phyloP scores from a whole-genome alignment of 37 sponge, comb jelly and placozoan species.

The Agelas oroides region DNA sequence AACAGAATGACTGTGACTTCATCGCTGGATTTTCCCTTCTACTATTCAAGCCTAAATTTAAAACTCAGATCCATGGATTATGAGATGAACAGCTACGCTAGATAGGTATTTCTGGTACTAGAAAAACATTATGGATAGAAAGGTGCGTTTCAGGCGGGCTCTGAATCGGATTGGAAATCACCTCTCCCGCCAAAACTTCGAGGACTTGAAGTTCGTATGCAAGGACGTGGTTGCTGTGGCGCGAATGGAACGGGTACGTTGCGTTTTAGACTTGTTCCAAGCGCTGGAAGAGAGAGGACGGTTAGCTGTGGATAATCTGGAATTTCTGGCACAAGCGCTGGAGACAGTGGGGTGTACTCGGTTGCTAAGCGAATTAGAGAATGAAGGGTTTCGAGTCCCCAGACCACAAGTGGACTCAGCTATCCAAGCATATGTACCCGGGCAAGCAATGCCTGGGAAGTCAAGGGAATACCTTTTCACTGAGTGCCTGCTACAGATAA shows the following conservation, averaged over 20 bases:
- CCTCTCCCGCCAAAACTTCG: slow-evolving; percentile 43
- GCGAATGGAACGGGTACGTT: slow-evolving; percentile 38
- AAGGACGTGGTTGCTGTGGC: slow-evolving; percentile 44
- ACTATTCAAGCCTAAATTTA: too few species aligned
- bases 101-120: too few species aligned
- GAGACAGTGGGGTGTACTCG: slow-evolving; percentile 1
- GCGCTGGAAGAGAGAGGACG: slow-evolving; percentile 66
- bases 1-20: too few species aligned
- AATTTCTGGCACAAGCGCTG: slow-evolving; percentile 32
- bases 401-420: not conserved
- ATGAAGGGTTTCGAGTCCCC: not conserved
- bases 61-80: too few species aligned
- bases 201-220: slow-evolving; percentile 59
- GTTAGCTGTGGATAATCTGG: slow-evolving; percentile 37
- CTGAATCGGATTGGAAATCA: slow-evolving; percentile 38
- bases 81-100: too few species aligned
- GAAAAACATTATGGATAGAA: not conserved
- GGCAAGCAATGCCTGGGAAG: not conserved
- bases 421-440: not conserved
- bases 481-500: slow-evolving; percentile 43
- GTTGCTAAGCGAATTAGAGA: slow-evolving; percentile 12
- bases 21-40: too few species aligned
- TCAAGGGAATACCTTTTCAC: slow-evolving; percentile 18
- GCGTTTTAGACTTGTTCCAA: slow-evolving; percentile 41
- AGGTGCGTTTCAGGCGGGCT: slow-evolving; percentile 9